Conservation (phyloP, 2,888 invertebrate species). For the Tupiocoris notatus region DNA sequence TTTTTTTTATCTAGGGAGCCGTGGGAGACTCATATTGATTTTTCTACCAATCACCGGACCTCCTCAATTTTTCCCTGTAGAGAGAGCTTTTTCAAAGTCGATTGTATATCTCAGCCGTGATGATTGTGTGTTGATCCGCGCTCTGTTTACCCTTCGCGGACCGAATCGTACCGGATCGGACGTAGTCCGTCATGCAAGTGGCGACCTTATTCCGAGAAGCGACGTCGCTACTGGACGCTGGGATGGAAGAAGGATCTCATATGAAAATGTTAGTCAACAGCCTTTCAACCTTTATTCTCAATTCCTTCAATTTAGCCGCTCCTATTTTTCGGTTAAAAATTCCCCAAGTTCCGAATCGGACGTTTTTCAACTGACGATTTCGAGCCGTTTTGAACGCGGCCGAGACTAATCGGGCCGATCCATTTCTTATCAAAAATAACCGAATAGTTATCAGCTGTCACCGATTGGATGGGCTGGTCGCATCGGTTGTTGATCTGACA, state of each 20-base stretch:
- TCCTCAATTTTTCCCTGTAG: constrained; percentile 25
- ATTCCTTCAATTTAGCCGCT: neutral
- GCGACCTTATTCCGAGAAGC: constrained; percentile 68
- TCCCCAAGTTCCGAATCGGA: too few species aligned
- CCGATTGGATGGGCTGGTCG: neutral
- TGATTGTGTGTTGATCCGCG: neutral
- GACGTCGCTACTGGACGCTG: constrained; percentile 62
- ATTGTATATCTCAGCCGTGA: constrained; percentile 4
- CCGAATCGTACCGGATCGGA: neutral
- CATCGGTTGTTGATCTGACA: too few species aligned
- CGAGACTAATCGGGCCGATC: neutral
- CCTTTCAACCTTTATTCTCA: too few species aligned
- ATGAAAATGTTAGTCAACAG: constrained; percentile 51
- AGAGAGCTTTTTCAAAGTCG: constrained; percentile 35
- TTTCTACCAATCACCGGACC: constrained; percentile 54
- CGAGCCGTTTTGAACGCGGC: neutral
- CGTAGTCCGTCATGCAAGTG: constrained; percentile 62
- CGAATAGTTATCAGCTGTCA: neutral
- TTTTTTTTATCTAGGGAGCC: constrained; percentile 48
- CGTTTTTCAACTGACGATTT: neutral
- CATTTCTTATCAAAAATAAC: neutral
- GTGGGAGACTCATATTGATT: constrained; percentile 59
- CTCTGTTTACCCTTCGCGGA: neutral
- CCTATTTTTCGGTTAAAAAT: neutral
- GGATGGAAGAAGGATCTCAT: constrained; percentile 56